Base-by-base conservation (phyloP, 2,888 invertebrate genomes). In the Nemapogon koenigi region DNA sequence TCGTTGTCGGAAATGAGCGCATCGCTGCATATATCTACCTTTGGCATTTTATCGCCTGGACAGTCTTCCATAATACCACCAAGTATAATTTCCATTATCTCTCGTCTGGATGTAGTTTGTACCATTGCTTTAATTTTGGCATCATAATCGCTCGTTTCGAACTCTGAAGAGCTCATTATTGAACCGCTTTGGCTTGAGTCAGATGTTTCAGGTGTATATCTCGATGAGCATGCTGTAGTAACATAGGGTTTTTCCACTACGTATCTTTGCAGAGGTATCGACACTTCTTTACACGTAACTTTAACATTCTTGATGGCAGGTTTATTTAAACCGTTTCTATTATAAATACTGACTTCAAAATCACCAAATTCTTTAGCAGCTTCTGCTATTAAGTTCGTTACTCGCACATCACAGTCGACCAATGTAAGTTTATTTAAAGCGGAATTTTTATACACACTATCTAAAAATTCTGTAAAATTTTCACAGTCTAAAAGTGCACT, bases 11-110 rank as follows among this genome's bases (percentile, higher is more conserved):
- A 10, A 4, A 17, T 18, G 2, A 19, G 11, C 0, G 59, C 61
- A 2, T 76, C 75, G 0, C 49, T 60, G 15, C 63, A 64, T 35
- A 71, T 71, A 39, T 71, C 70, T 42, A 75, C 72, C 8, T 49
- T 59, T 2, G 76, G 73, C 59, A 69, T 62, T 44, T 65, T 60
- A 17, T 50, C 60, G 0, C 60, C 52, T 1, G 61, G 58, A 16
- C 57, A 55, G 14, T 67, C 67, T 0, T 42, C 45, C 35, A 59
- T 44, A 10, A 53, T 51, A 18, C 55, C 64, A n/a, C 80, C 80
- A 13, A 81, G 61, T 45, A 81, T 81, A 10, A 81, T 80, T 39
- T 81, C 78, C 73, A 81, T 68, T 2, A 81, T 72, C 54, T 81
- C 63, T 48, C 73, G 66, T 8, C 73, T 51, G 0, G 79, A 76